phyloP scores from a whole-genome alignment of 2,797 vertebrate genomes.

The Gobionotothen gibberifrons region DNA sequence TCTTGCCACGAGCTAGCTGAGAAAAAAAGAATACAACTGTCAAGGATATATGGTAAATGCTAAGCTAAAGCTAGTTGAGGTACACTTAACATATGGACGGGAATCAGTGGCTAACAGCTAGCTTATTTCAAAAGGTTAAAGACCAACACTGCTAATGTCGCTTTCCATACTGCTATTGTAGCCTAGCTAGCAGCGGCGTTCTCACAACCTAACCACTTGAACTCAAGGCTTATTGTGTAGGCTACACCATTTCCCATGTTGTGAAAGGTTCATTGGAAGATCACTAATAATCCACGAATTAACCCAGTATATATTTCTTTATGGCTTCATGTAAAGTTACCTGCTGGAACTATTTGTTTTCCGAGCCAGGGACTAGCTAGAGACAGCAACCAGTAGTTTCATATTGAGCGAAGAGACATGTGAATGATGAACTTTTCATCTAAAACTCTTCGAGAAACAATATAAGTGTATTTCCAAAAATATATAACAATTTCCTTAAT shows the following conservation, averaged over 20 bases:
- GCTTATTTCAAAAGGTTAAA: background rate
- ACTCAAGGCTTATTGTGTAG: no score
- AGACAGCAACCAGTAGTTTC: no score
- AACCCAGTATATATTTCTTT: background rate
- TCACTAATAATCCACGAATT: background rate
- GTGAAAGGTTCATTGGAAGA: no score
- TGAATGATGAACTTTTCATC: no score
- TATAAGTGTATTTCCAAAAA: no score
- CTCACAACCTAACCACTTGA: no score
- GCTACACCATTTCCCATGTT: no score
- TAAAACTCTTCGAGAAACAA: no score
- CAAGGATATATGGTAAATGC: background rate
- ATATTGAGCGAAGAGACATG: no score
- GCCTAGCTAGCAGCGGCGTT: no score
- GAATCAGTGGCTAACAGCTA: background rate
- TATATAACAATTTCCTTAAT: background rate
- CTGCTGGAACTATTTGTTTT: background rate
- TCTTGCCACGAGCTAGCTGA: background rate
- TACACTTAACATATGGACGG: background rate
- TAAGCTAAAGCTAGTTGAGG: background rate
- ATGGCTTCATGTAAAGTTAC: no score
- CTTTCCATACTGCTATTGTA: no score
- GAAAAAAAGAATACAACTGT: background rate
- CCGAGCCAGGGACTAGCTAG: background rate
- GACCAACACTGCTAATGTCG: background rate